Percentiles rank a stretch among this genome's conserved stretches.
Conservation (phyloP, 30 jellyfish, hydroid and myxozoan genomes). For the Chrysaora quinquecirrha region DNA sequence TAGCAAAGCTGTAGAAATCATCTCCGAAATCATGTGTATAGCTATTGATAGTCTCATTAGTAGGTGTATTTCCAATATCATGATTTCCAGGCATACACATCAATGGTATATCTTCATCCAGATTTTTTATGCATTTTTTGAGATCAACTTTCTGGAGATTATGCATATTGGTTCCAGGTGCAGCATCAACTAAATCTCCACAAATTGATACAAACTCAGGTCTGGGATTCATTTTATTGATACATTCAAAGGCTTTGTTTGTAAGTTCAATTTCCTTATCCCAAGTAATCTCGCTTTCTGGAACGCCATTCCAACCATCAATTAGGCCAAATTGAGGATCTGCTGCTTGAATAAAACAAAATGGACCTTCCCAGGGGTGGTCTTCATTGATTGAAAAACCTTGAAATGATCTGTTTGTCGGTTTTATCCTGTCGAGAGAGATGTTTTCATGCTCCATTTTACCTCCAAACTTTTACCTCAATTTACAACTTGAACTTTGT, state of each 20-base stretch:
- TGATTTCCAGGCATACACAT: conserved; percentile 94
- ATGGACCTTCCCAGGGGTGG: conserved; percentile 65
- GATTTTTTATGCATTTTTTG: conserved; percentile 26
- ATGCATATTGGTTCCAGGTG: conserved; percentile 68
- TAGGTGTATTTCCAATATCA: conserved; percentile 92
- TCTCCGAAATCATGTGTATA: conserved; percentile 79
- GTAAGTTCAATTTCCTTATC: conserved; percentile 84
- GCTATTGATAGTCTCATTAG: conserved; percentile 56
- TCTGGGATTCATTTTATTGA: conserved; percentile 66
- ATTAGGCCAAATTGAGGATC: conserved; percentile 93
- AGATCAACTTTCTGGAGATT: conserved; percentile 79
- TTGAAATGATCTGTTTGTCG: conserved; percentile 22
- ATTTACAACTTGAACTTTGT: no score
- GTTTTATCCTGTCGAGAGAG: not conserved
- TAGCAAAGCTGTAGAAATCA: conserved; percentile 83
- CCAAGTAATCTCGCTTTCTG: conserved; percentile 69
- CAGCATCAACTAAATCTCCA: conserved; percentile 96
- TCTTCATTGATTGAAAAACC: conserved; percentile 52
- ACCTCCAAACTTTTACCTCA: no score
- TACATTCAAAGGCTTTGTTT: conserved; percentile 65
- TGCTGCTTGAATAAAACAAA: conserved; percentile 86
- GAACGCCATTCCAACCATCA: conserved; percentile 89
- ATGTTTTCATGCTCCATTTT: not conserved
- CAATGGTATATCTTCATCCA: conserved; percentile 72
- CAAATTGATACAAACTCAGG: conserved; percentile 91